These are phyloP conservation scores for Plecturocebus donacophilus DNA, from an alignment of 2,113 vertebrate species.

Conservation along the genomic window DNA sequence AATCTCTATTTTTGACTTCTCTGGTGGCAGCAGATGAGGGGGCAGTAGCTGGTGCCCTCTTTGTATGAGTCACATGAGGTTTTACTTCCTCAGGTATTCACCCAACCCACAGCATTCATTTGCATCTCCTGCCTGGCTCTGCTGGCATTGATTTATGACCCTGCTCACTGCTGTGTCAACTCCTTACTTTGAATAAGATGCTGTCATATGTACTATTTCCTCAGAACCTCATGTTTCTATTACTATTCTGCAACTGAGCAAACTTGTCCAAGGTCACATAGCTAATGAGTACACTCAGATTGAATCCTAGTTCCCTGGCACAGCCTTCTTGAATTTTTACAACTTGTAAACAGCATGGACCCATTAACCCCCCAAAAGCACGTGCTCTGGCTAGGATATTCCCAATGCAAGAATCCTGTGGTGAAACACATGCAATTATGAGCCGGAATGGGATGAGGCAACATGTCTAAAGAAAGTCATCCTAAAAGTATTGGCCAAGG, in stretches of 20 bases:
- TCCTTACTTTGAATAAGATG: background rate
- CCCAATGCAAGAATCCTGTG: background rate
- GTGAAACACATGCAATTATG: accelerated
- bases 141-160: background rate
- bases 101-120: background rate
- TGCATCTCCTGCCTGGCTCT: background rate
- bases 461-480: background rate
- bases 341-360: background rate
- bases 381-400: background rate
- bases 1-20: background rate
- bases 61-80: too few relatives aligned
- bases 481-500: background rate
- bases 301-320: background rate
- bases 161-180: too few relatives aligned
- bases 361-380: background rate
- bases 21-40: too few relatives aligned
- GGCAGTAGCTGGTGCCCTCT: too few relatives aligned
- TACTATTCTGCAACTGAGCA: background rate
- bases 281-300: background rate
- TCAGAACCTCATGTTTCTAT: background rate
- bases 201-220: background rate
- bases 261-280: background rate
- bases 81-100: background rate
- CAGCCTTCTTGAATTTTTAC: background rate
- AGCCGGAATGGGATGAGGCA: background rate